Evolutionary conservation across 2,888 invertebrate species (phyloP), one percentile per base, ranked within the genome.

Genomic region (Germaria angustata): DNA sequence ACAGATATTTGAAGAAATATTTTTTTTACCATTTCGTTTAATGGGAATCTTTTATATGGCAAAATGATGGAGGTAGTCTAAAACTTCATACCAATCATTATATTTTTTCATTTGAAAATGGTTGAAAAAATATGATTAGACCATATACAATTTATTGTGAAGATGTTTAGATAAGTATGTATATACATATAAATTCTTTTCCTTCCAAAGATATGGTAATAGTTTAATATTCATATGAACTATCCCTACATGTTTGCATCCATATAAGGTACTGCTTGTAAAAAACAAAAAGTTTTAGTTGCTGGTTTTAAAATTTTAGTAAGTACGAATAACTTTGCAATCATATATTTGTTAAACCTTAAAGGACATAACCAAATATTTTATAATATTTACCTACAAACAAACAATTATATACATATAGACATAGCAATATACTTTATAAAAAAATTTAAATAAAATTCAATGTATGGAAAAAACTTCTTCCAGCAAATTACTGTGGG

Each of bases 361-460:
- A 66, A 72, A 72, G 80, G 80, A 77, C 66, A 76, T 46, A 49
- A 73, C 55, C 59, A 68, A 78, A 69, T 57, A 78, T 73, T 79
- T 80, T 75, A 68, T 41, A 82, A 65, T 39, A 73, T 80, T 59
- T 73, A 68, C 32, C 55, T 65, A 39, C 36, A 73, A 69, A 71
- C 68, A 49, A 51, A 36, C 17, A 65, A 15, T 36, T 61, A 79
- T n/a, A 41, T 11, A 22, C 28, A 41, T 22, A 39, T 22, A 36
- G 15, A 44, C 13, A 49, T 9, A 49, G 2, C 1, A 0, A 22
- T n/a, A 5, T 3, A 24, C 11, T 49, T 15, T 13, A 53, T 55
- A 17, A 24, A 17, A 20, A 53, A 68, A 41, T 63, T 22, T 57
- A 71, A 57, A 46, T 32, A 28, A 15, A 55, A 65, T 44, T 65